Conservation (phyloP, 2,888 invertebrate species). For the Anoplius nigerrimus region DNA sequence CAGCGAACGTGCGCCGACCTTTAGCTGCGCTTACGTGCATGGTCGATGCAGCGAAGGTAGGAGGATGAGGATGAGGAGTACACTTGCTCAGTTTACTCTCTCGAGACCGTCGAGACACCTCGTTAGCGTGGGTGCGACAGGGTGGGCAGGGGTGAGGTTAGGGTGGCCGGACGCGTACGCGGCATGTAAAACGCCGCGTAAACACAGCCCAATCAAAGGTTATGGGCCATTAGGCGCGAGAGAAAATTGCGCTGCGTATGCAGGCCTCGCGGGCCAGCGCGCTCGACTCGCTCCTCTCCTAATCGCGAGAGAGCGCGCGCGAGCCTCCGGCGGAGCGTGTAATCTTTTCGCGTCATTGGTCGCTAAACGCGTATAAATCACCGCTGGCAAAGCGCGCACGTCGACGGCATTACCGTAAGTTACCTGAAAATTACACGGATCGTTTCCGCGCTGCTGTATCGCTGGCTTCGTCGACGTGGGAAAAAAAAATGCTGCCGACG, state of each 20-base stretch:
- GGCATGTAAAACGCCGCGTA: constrained; percentile 59
- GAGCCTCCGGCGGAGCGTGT: constrained; percentile 51
- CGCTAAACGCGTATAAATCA: constrained; percentile 62
- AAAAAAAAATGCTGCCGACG: background rate
- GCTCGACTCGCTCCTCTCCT: constrained; percentile 18
- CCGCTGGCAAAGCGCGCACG: constrained; percentile 51
- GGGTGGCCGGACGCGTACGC: too few species aligned
- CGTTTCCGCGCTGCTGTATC: constrained; percentile 57
- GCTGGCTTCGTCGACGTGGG: constrained; percentile 2
- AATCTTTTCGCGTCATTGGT: constrained; percentile 72
- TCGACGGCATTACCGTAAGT: constrained; percentile 58
- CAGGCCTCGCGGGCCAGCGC: constrained; percentile 45
- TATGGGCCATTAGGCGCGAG: constrained; percentile 71
- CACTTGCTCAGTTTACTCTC: constrained; percentile 20
- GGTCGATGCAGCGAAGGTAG: background rate
- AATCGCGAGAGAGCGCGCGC: too few species aligned
- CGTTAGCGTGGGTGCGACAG: constrained; percentile 1
- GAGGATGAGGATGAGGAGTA: constrained; percentile 1
- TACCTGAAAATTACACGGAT: constrained; percentile 65
- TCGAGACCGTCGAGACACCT: constrained; percentile 35
- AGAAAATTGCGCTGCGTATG: constrained; percentile 70
- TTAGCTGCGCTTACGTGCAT: too few species aligned
- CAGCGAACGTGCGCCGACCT: constrained; percentile 24
- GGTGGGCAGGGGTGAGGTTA: background rate
- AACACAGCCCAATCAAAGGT: constrained; percentile 70